Base-by-base conservation (phyloP, 2,113 vertebrate species). In the Pelmatolapia mariae region DNA sequence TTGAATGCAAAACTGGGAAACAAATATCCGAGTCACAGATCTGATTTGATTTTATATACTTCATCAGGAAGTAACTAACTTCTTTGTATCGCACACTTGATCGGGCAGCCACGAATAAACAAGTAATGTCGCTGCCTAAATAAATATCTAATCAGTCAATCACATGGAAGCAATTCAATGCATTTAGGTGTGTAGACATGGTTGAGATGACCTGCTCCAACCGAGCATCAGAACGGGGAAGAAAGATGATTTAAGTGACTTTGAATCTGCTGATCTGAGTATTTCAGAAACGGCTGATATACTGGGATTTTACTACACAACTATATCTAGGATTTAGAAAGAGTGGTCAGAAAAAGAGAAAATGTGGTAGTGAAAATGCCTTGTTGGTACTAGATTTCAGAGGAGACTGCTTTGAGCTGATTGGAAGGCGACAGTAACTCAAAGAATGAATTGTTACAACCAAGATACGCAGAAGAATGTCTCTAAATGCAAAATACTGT, bases 31-130 rank as follows among this genome's bases (percentile, higher is more conserved):
- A 29, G 10, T 47, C 71, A 19, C 71, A 50, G 16, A 76, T 50
- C 16, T 50, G 24, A 50, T 76, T 76, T 76, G 43, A 76, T 8
- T 76, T 76, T 12, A 10, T 66, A 47, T 47, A 29, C 10, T 76
- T 76, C 10, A 19, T 76, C 43, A 12, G 71, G 43, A 76, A 76
- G 71, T 76, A 50, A 19, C 43, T 50, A 50, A 50, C 71, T 31
- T 47, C 0, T 43, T 24, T 71, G 66, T 71, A 22, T 24, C 0
- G 13, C 22, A 22, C 36, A 15, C 7, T 40, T 22, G 4, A 71
- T 13, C 12, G 2, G 36, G 11, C 63, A 24, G 66, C 38, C 0
- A 71, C n/a, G 1, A 71, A 0, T 10, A 24, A 40, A 43, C 71
- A 8, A 29, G 16, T 22, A 22, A 53, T 10, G 10, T 5, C 6